Percentiles rank a stretch among this genome's conserved stretches.
These are phyloP conservation scores for Spheniscus mendiculus DNA, from an alignment of 2,113 vertebrate genomes.

Conservation along the genomic window DNA sequence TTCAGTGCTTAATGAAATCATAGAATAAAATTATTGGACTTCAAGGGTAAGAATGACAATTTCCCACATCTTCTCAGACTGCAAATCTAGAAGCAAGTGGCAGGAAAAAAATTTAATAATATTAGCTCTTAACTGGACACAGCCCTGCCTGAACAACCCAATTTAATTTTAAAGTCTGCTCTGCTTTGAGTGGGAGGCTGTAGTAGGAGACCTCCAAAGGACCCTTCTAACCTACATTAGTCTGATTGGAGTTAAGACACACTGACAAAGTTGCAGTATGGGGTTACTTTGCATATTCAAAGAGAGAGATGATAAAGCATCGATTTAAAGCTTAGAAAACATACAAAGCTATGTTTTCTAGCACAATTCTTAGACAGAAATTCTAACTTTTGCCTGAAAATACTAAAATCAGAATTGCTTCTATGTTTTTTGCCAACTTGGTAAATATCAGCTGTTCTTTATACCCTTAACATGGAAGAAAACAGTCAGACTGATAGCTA, in stretches of 20 bases:
- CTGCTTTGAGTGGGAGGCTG: background rate
- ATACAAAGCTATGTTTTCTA: background rate
- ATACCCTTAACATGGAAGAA: background rate
- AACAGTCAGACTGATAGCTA: background rate
- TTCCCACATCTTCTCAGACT: background rate
- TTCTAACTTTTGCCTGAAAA: background rate
- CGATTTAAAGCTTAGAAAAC: background rate
- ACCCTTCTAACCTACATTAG: background rate
- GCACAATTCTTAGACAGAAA: background rate
- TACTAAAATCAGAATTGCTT: background rate
- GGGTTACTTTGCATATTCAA: background rate
- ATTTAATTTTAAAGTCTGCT: background rate
- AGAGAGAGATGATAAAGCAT: background rate
- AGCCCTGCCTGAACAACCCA: background rate
- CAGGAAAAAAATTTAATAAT: background rate
- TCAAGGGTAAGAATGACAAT: background rate
- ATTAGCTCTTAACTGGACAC: background rate
- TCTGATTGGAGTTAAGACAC: background rate
- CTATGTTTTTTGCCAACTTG: background rate
- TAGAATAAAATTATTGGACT: background rate
- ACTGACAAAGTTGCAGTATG: background rate
- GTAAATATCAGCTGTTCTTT: background rate
- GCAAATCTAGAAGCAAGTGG: background rate
- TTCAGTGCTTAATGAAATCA: background rate
- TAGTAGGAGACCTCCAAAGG: background rate